These are phyloP conservation scores for Arrhamphus sclerolepis DNA, from an alignment of 2,797 vertebrate species.

Conservation along the genomic window DNA sequence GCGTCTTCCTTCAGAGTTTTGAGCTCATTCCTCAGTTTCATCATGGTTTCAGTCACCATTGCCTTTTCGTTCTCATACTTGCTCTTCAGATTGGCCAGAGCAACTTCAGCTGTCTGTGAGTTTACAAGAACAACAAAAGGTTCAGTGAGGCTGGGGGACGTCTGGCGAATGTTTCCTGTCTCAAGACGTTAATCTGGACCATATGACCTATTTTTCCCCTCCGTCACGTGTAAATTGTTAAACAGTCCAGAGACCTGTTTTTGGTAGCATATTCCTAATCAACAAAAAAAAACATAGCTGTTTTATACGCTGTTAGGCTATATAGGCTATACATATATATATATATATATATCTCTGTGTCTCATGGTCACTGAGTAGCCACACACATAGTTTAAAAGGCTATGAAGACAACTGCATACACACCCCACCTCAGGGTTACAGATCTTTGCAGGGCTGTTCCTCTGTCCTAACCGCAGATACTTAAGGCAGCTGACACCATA, in stretches of 20 bases:
- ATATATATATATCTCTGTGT: too few relatives aligned
- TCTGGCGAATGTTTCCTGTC: too few relatives aligned
- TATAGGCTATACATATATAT: too few relatives aligned
- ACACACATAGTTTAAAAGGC: constrained; percentile 50
- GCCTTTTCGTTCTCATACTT: constrained; percentile 97
- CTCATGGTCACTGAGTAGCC: constrained; percentile 20
- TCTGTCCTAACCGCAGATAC: constrained; percentile 34
- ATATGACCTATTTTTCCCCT: constrained; percentile 11
- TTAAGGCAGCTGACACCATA: constrained; percentile 55
- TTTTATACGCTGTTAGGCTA: too few relatives aligned
- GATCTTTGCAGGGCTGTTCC: constrained; percentile 31
- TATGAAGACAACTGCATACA: constrained; percentile 51
- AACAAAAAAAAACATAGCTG: too few relatives aligned
- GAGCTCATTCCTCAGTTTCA: constrained; percentile 95
- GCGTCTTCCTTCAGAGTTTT: constrained; percentile 96
- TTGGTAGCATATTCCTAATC: neutral
- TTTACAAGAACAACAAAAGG: constrained; percentile 29
- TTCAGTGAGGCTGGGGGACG: constrained; percentile 34
- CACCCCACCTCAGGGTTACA: constrained; percentile 20
- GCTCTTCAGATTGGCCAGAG: constrained; percentile 95
- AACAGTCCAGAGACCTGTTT: constrained; percentile 1
- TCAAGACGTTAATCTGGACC: constrained; percentile 13
- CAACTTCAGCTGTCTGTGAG: constrained; percentile 91
- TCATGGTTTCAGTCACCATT: constrained; percentile 96
- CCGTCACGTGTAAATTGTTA: constrained; percentile 2